These are phyloP conservation scores for Hyles vespertilio DNA, from an alignment of 1,140 invertebrate genomes.

Conservation along the genomic window DNA sequence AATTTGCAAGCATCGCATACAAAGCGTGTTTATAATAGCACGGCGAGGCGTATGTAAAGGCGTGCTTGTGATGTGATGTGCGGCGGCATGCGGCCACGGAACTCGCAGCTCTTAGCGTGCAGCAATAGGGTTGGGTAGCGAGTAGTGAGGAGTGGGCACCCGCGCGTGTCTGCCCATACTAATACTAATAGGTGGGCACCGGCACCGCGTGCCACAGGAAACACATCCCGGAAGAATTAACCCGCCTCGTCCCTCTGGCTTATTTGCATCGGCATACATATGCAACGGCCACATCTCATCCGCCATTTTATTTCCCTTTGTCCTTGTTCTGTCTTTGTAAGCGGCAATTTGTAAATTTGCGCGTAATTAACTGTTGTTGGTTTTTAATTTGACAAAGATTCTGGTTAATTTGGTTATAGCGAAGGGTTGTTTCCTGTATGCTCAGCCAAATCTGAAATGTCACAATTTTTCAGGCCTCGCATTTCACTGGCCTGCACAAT, in stretches of 20 bases:
- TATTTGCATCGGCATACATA: conserved; percentile 41
- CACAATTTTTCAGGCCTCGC: background rate
- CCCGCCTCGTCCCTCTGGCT: conserved; percentile 29
- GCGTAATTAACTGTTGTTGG: too few relatives aligned
- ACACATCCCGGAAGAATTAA: conserved; percentile 68
- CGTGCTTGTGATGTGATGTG: too few relatives aligned
- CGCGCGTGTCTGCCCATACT: conserved; percentile 44
- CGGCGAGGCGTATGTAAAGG: too few relatives aligned
- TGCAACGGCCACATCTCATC: conserved; percentile 23
- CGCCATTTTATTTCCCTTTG: conserved; percentile 5
- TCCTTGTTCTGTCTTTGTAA: background rate
- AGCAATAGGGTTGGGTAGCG: conserved; percentile 5
- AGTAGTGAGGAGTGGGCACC: too few relatives aligned
- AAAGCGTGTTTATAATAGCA: too few relatives aligned
- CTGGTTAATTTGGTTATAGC: too few relatives aligned
- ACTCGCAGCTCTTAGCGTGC: background rate
- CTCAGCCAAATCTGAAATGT: too few relatives aligned
- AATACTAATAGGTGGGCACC: conserved; percentile 33
- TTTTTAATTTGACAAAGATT: too few relatives aligned
- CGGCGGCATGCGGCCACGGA: background rate
- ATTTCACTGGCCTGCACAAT: background rate
- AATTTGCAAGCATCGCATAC: too few relatives aligned
- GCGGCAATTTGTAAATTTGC: background rate
- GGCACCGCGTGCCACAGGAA: conserved; percentile 41
- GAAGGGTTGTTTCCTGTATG: too few relatives aligned